Evolutionary conservation across 1,140 invertebrate genomes (phyloP).

Genomic region (Heliothis virescens): DNA sequence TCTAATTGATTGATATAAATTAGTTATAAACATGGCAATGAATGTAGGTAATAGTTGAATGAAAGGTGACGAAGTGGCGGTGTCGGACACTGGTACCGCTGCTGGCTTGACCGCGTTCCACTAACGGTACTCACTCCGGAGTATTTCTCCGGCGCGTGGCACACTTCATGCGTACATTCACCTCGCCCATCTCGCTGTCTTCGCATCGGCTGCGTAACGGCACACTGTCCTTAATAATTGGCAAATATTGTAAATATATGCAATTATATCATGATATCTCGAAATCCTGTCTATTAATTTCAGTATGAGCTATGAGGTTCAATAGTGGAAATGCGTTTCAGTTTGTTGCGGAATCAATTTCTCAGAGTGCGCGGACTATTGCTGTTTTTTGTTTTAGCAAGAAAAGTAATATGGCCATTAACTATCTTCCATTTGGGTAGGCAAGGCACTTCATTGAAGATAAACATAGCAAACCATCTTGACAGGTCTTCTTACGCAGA

Average conservation of each 20-base stretch:
- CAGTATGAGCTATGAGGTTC: background rate
- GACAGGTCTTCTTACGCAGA: too few species aligned
- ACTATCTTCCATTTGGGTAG: too few species aligned
- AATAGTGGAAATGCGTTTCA: too few species aligned
- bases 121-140: slow-evolving; percentile 84
- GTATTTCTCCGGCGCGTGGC: slow-evolving; percentile 83
- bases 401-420: too few species aligned
- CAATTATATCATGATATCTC: background rate
- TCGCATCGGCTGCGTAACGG: slow-evolving; percentile 49
- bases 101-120: slow-evolving; percentile 83
- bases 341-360: too few species aligned
- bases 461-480: too few species aligned
- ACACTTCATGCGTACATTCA: slow-evolving; percentile 85
- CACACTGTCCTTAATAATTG: slow-evolving; percentile 18
- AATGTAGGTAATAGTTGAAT: slow-evolving; percentile 43
- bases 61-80: slow-evolving; percentile 59
- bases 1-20: background rate
- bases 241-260: background rate
- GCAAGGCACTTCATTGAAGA: too few species aligned
- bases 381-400: too few species aligned
- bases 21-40: background rate
- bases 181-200: slow-evolving; percentile 76
- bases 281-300: background rate
- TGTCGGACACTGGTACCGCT: slow-evolving; percentile 69
- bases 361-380: too few species aligned